These are phyloP conservation scores for Tetramorium parvispinum DNA, from an alignment of 1,140 invertebrate genomes.

Conservation along the genomic window DNA sequence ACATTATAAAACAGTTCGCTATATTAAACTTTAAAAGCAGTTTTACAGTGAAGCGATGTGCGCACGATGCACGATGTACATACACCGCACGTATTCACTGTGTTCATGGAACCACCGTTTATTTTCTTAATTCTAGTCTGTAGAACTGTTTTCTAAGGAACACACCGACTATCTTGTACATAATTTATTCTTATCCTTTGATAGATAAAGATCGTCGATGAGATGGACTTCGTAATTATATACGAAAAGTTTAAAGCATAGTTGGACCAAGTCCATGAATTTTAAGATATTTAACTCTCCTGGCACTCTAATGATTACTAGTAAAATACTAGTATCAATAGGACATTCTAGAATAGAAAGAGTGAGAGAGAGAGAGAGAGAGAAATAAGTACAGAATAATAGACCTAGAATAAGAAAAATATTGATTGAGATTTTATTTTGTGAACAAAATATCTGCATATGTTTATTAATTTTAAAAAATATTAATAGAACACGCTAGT, in stretches of 20 bases:
- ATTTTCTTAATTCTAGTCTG: conserved; percentile 38
- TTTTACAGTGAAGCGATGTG: conserved; percentile 31
- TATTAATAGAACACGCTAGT: neutral
- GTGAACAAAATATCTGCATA: neutral
- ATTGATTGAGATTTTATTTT: neutral
- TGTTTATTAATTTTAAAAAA: neutral
- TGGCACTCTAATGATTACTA: conserved; percentile 3
- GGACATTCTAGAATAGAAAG: neutral
- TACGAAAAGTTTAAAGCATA: conserved; percentile 53
- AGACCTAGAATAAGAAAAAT: neutral
- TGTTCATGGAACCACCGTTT: neutral
- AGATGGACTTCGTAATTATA: conserved; percentile 32
- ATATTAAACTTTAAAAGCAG: conserved; percentile 51
- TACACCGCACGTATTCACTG: neutral
- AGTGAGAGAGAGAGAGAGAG: neutral
- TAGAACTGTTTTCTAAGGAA: conserved; percentile 54
- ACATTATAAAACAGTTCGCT: conserved; percentile 61
- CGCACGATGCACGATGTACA: neutral
- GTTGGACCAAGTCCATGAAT: conserved; percentile 36
- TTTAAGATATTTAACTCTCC: neutral
- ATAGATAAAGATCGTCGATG: conserved; percentile 48
- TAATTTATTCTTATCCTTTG: conserved; percentile 35
- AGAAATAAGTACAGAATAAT: neutral
- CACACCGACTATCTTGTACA: conserved; percentile 34
- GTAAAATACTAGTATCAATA: conserved; percentile 16